Evolutionary conservation across 2,888 invertebrate genomes (phyloP).

Genomic region (Lasioglossum oenotherae): DNA sequence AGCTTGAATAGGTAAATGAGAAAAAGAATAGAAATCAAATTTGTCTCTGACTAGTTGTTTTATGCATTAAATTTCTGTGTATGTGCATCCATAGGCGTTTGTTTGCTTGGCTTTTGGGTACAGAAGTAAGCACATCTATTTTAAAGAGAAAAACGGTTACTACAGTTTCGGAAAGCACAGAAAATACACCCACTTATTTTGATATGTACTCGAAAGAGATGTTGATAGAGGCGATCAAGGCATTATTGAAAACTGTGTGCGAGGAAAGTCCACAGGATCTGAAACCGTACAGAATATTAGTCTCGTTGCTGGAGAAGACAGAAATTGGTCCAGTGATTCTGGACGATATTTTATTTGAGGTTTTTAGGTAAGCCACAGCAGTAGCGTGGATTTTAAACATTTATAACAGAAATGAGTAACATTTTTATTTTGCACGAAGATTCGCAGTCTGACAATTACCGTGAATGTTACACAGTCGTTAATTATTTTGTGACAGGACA

Average conservation of each 20-base stretch:
- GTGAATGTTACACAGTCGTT: neutral
- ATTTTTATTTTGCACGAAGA: neutral
- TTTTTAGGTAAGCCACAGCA: slow-evolving; percentile 86
- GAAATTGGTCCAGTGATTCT: slow-evolving; percentile 93
- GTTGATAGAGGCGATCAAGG: slow-evolving; percentile 88
- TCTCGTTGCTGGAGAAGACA: slow-evolving; percentile 93
- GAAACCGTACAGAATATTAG: slow-evolving; percentile 91
- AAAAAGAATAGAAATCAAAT: slow-evolving; percentile 15
- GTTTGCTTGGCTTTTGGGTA: slow-evolving; percentile 93
- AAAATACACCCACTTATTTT: slow-evolving; percentile 86
- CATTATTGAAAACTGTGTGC: slow-evolving; percentile 86
- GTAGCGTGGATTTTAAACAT: neutral
- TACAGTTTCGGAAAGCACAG: slow-evolving; percentile 77
- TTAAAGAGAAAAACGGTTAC: slow-evolving; percentile 78
- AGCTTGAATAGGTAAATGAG: slow-evolving; percentile 90
- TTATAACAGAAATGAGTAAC: too few species aligned
- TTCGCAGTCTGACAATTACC: neutral
- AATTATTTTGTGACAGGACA: slow-evolving; percentile 72
- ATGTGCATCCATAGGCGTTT: slow-evolving; percentile 86
- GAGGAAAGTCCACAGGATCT: slow-evolving; percentile 87
- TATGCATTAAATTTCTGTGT: slow-evolving; percentile 16
- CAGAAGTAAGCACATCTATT: slow-evolving; percentile 87
- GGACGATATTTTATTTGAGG: slow-evolving; percentile 91
- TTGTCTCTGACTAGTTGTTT: slow-evolving; percentile 65
- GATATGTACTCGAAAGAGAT: slow-evolving; percentile 89